A percentile compares a stretch with the other conserved stretches of the same genome.
Conservation (phyloP, 2,797 vertebrate genomes). For the Odontamblyopus lacepedii region DNA sequence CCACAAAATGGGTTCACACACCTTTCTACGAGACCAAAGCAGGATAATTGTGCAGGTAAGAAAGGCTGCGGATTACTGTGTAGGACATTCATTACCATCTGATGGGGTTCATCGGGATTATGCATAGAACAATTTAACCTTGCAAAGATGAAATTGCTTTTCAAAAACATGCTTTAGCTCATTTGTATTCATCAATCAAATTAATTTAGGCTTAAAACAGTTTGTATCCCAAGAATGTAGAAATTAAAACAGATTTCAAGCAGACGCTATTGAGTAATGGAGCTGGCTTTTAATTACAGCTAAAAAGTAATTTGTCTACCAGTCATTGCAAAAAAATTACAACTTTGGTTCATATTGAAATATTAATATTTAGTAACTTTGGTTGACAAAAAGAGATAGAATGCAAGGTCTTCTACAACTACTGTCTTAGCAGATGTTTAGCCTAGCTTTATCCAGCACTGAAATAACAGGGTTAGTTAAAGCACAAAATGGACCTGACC, state of each 20-base stretch:
- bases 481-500: too few species aligned
- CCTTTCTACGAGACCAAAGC: constrained; percentile 54
- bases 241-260: constrained; percentile 2
- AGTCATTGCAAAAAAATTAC: not conserved
- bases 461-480: not conserved
- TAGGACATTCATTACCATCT: constrained; percentile 59
- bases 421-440: too few species aligned
- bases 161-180: constrained; percentile 33
- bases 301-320: not conserved
- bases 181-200: constrained; percentile 39
- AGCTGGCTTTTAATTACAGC: not conserved
- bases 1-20: constrained; percentile 66
- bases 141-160: constrained; percentile 45
- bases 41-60: constrained; percentile 64
- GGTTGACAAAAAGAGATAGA: too few species aligned
- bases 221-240: constrained; percentile 21
- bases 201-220: constrained; percentile 33
- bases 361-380: too few species aligned
- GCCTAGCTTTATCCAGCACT: not conserved
- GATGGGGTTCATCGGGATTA: constrained; percentile 47
- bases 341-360: not conserved
- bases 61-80: constrained; percentile 50
- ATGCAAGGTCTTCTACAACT: too few species aligned
- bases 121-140: constrained; percentile 57
- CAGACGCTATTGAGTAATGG: not conserved